Percentiles rank a stretch among this genome's conserved stretches.
Evolutionary conservation across 64 coral and sea anemone species (phyloP).

Genomic region (Pachyseris speciosa): DNA sequence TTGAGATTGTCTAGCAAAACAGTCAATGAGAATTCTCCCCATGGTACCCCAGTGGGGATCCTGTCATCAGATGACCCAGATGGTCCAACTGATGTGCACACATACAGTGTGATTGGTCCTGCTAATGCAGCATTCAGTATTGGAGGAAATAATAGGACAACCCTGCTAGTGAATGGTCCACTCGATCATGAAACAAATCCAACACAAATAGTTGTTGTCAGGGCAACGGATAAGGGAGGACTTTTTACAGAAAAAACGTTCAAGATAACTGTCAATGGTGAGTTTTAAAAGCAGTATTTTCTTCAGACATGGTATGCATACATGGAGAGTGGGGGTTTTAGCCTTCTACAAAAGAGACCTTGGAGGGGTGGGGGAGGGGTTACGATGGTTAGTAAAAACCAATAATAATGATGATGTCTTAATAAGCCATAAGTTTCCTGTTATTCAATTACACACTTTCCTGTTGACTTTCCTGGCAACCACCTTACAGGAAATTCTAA

Average conservation of each 20-base stretch:
- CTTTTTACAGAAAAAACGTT: conserved; percentile 75
- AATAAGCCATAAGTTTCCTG: too few species aligned
- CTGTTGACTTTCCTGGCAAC: too few species aligned
- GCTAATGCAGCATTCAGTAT: conserved; percentile 41
- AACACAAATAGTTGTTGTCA: conserved; percentile 56
- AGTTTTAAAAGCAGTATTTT: too few species aligned
- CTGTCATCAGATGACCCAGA: conserved; percentile 86
- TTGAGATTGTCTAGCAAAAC: conserved; percentile 71
- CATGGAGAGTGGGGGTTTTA: too few species aligned
- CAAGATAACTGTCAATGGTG: conserved; percentile 72
- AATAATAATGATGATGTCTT: too few species aligned
- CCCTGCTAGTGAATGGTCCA: conserved; percentile 59
- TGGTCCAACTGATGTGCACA: conserved; percentile 53
- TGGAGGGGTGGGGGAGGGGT: too few species aligned
- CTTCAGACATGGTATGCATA: too few species aligned
- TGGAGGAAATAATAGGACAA: conserved; percentile 22
- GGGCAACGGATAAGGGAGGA: conserved; percentile 74
- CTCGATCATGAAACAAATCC: conserved; percentile 85
- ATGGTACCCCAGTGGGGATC: conserved; percentile 54
- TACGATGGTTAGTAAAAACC: too few species aligned
- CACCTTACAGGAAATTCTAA: too few species aligned
- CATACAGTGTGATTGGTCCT: conserved; percentile 67
- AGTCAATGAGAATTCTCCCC: conserved; percentile 69
- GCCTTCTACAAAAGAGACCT: too few species aligned
- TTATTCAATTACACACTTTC: too few species aligned